A percentile compares a stretch with the other conserved stretches of the same genome.
Evolutionary conservation across 2,113 vertebrate species (phyloP).

Genomic region (Sphyrna mokarran): DNA sequence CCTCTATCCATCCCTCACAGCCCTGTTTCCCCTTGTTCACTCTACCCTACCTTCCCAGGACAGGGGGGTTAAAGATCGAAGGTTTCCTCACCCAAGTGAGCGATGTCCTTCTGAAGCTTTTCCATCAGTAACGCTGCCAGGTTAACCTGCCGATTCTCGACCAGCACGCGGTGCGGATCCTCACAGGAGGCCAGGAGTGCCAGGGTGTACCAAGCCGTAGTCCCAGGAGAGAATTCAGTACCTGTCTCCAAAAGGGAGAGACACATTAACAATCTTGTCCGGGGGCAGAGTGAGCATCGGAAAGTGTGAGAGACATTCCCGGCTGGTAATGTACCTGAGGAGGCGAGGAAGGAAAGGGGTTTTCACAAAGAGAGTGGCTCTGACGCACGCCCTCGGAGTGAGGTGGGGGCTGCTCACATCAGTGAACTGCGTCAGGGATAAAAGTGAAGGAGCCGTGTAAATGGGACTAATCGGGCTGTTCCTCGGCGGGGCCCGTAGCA

Average conservation of each 20-base stretch:
- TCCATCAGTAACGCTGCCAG: neutral
- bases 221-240: neutral
- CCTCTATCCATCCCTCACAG: no score
- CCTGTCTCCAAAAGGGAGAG: neutral
- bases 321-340: neutral
- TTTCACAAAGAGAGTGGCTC: neutral
- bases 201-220: neutral
- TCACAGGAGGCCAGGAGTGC: neutral
- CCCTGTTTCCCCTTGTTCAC: no score
- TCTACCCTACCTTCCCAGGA: neutral
- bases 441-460: neutral
- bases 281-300: neutral
- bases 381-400: neutral
- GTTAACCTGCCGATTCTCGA: neutral
- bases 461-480: neutral
- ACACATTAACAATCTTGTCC: neutral
- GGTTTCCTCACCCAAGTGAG: neutral
- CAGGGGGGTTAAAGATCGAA: neutral
- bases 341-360: neutral
- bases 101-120: neutral
- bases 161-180: neutral
- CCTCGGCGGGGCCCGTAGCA: no score
- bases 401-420: neutral
- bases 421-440: no score
- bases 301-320: neutral